Evolutionary conservation across 2,888 invertebrate genomes (phyloP).

Genomic region (Drepanosiphum platanoidis): DNA sequence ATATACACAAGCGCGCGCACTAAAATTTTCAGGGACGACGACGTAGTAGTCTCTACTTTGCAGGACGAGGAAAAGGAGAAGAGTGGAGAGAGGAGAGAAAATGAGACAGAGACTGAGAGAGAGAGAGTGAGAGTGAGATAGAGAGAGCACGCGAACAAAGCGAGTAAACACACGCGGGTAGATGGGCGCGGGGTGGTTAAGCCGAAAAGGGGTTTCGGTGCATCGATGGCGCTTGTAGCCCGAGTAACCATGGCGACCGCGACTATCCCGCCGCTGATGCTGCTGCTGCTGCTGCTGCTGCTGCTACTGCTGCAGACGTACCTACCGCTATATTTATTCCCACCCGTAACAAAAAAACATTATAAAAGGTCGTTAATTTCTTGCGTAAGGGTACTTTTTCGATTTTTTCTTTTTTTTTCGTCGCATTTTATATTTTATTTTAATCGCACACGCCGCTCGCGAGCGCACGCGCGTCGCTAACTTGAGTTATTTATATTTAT

Average conservation of each 20-base stretch:
- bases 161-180: slow-evolving; percentile 4
- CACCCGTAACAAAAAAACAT: slow-evolving; percentile 32
- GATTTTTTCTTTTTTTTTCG: neutral
- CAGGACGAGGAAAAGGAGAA: neutral
- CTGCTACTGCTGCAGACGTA: slow-evolving; percentile 7
- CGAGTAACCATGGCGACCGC: slow-evolving; percentile 42
- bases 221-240: slow-evolving; percentile 40
- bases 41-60: too few relatives aligned
- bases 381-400: slow-evolving; percentile 17
- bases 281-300: neutral
- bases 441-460: slow-evolving; percentile 9
- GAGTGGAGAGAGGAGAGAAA: neutral
- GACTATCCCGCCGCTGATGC: slow-evolving; percentile 16
- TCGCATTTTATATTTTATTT: slow-evolving; percentile 24
- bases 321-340: slow-evolving; percentile 27
- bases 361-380: slow-evolving; percentile 48
- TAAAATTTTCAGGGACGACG: neutral
- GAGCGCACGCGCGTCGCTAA: neutral
- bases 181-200: neutral
- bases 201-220: slow-evolving; percentile 29
- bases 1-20: neutral
- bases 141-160: slow-evolving; percentile 12
- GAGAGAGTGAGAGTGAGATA: neutral
- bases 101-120: too few relatives aligned
- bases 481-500: neutral